phyloP scores from a whole-genome alignment of 1,140 invertebrate species.

The Microplitis demolitor region DNA sequence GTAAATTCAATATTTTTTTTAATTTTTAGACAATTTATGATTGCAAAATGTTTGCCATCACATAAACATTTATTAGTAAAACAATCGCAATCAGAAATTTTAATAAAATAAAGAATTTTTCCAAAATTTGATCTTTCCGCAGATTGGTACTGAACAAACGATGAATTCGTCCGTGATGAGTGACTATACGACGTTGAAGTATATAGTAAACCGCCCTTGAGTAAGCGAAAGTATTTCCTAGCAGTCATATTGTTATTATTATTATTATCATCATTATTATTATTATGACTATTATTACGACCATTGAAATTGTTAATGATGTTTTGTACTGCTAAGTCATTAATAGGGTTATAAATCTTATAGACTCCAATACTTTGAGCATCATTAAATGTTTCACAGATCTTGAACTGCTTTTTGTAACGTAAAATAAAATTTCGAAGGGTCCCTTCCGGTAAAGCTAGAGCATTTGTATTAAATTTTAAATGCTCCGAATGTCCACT shows the following conservation, averaged over 20 bases:
- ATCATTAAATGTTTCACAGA: background rate
- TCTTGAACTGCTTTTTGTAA: background rate
- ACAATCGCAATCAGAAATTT: background rate
- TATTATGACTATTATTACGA: background rate
- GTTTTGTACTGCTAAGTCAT: background rate
- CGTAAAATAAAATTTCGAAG: background rate
- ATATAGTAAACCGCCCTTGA: background rate
- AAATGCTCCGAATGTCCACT: background rate
- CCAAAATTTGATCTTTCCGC: background rate
- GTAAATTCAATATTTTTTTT: too few species aligned
- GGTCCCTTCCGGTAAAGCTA: background rate
- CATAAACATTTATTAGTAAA: too few species aligned
- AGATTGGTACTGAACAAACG: background rate
- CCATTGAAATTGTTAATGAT: background rate
- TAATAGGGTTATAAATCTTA: background rate
- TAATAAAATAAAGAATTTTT: slow-evolving; percentile 5
- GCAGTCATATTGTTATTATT: background rate
- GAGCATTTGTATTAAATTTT: background rate
- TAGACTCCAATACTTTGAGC: background rate
- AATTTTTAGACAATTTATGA: too few species aligned
- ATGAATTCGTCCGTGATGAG: background rate
- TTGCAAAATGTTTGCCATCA: too few species aligned
- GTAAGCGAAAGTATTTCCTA: background rate
- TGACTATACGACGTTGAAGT: background rate
- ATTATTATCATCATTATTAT: background rate